Evolutionary conservation across 2,113 vertebrate species (phyloP).

Genomic region (Chionodraco myersi): DNA sequence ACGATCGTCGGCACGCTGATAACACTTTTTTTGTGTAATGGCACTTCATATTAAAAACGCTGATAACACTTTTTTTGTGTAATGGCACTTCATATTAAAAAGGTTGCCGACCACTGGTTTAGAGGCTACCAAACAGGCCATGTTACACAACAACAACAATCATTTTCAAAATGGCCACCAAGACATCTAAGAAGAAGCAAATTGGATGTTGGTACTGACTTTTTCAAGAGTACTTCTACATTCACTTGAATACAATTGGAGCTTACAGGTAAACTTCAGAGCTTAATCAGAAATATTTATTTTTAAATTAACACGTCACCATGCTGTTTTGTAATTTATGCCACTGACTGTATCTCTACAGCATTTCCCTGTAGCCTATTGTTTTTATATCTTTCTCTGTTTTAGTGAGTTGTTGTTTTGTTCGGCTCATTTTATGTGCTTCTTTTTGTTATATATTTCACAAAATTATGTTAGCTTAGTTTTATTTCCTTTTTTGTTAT

Average conservation of each 20-base stretch:
- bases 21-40: too few species aligned
- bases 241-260: background rate
- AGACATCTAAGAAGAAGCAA: background rate
- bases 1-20: too few species aligned
- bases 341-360: background rate
- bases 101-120: background rate
- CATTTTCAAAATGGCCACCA: background rate
- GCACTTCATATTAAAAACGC: too few species aligned
- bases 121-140: background rate
- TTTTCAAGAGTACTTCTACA: background rate
- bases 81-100: too few species aligned
- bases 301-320: background rate
- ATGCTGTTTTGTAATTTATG: background rate
- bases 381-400: too few species aligned
- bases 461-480: too few species aligned
- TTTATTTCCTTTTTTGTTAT: too few species aligned
- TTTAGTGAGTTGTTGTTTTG: too few species aligned
- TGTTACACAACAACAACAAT: background rate
- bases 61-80: too few species aligned
- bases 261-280: background rate
- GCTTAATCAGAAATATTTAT: background rate
- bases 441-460: too few species aligned
- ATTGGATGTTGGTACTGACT: background rate
- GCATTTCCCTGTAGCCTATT: too few species aligned
- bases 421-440: too few species aligned